Evolutionary conservation across 2,888 invertebrate genomes (phyloP), one percentile per base, ranked within the genome.

Genomic region (Eucera pruinosa): DNA sequence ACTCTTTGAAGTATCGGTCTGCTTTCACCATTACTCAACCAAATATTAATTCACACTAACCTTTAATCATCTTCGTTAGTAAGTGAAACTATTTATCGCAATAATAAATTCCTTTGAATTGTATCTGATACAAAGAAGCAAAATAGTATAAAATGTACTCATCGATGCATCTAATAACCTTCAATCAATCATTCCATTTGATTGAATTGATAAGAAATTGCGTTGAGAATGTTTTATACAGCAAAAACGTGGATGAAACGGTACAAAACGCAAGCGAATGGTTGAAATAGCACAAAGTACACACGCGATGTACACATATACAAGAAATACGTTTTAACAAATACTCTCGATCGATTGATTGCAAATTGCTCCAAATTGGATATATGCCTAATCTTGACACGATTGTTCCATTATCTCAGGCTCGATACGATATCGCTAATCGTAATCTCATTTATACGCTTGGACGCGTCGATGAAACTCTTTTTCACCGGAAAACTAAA

Each of bases 401-500:
- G 72, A 60, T 47, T 83, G 15, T 74, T 74, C 71, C 78, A 83
- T 82, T 83, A 80, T 80, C 71, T 67, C 30, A 7, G 33, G 25
- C 58, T 61, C 43, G 77, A 78, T 80, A 67, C n/a, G 54, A 41
- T 82, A 82, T 82, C 80, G 60, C 20, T 33, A 61, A 60, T 55
- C 50, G 41, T n/a, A 20, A 45, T 62, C 48, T 30, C 48, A 9
- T 18, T 27, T 45, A 48, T 15, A 61, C 23, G 18, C 15, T 13
- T 25, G n/a, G 9, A 36, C 25, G 25, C 52, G 33, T 54, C 58
- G 48, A 27, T 25, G 52, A 25, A 25, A 58, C 23, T 2, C 15
- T 15, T 30, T 66, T 36, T 67, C 41, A 65, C 54, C 11, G 11
- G 33, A 23, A 36, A 48, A 18, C 20, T 3, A 25, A 67, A 45